Evolutionary conservation across 2,113 vertebrate genomes (phyloP).

Genomic region (Oreochromis spilurus): DNA sequence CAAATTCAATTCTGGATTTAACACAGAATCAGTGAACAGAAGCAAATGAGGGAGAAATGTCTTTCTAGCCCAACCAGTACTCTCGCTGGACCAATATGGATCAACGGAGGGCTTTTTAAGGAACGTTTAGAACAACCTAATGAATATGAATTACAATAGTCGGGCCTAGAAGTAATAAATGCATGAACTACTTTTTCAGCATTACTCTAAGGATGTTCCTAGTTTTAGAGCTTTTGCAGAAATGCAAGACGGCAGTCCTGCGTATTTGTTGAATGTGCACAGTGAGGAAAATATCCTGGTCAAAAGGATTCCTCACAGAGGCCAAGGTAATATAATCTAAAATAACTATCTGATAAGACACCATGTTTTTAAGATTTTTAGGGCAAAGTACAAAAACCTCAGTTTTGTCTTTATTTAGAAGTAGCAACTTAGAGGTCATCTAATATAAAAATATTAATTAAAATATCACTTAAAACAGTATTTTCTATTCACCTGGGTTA

Average conservation of each 20-base stretch:
- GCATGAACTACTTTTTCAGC: fast-evolving
- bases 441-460: fast-evolving
- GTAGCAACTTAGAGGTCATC: not conserved
- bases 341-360: not conserved
- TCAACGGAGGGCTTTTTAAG: not conserved
- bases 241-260: not conserved
- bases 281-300: not conserved
- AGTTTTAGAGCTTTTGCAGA: not conserved
- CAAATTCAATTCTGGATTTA: not conserved
- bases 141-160: not conserved
- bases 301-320: not conserved
- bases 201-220: not conserved
- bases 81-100: not conserved
- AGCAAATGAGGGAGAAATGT: not conserved
- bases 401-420: not conserved
- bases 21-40: not conserved
- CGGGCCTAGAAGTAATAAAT: not conserved
- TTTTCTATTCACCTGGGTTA: not conserved
- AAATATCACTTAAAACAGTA: not conserved
- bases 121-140: fast-evolving
- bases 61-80: not conserved
- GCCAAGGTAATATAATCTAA: fast-evolving
- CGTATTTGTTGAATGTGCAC: not conserved
- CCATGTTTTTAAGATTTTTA: not conserved
- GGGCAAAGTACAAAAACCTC: not conserved